phyloP scores from a whole-genome alignment of 2,113 vertebrate genomes.

The Mesocricetus auratus region DNA sequence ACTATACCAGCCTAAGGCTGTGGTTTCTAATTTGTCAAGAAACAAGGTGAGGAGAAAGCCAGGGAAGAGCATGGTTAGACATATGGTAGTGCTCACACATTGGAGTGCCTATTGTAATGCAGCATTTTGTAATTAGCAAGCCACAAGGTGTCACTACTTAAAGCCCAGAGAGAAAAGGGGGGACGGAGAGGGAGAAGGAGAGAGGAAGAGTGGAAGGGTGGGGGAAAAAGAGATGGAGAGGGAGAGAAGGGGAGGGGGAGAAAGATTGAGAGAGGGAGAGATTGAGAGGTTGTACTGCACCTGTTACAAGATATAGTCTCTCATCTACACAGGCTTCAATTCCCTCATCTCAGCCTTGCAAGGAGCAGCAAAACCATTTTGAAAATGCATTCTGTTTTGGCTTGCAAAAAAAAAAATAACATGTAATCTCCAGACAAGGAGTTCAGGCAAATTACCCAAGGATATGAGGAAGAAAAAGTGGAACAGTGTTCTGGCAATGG shows the following conservation, averaged over 20 bases:
- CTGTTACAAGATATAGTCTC: conserved; percentile 25
- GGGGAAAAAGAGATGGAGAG: neutral
- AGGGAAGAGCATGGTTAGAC: neutral
- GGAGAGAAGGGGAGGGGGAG: neutral
- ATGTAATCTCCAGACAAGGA: neutral
- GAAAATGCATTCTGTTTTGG: conserved; percentile 50
- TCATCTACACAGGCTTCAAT: neutral
- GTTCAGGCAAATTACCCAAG: neutral
- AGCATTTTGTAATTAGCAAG: neutral
- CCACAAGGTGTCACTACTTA: neutral
- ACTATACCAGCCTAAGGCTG: neutral
- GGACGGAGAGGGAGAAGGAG: neutral
- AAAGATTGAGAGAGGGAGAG: neutral
- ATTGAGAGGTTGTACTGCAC: neutral
- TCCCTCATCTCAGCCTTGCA: neutral
- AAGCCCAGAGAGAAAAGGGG: neutral
- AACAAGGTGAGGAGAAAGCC: neutral
- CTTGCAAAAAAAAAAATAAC: conserved; percentile 37
- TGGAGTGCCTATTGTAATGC: neutral
- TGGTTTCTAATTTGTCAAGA: neutral
- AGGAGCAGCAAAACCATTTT: conserved; percentile 33
- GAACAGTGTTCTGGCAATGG: conserved; percentile 1
- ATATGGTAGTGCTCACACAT: neutral
- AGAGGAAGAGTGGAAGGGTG: neutral
- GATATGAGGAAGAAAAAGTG: neutral